Base-by-base conservation (phyloP, 1,140 invertebrate genomes). In the Lasioglossum baleicum region DNA sequence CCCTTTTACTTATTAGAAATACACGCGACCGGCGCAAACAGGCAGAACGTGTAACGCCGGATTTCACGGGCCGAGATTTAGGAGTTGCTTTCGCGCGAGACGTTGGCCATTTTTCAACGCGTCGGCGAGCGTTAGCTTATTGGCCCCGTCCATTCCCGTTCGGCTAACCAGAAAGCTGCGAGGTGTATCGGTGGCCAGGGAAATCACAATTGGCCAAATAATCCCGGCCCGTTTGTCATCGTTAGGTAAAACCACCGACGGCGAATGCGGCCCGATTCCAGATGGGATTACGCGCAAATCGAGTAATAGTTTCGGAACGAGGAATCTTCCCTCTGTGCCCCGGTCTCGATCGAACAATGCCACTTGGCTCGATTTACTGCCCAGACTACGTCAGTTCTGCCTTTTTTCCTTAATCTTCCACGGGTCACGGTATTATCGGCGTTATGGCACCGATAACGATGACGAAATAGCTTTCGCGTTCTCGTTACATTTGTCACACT, bases 181-280 rank as follows among this genome's bases (percentile, higher is more conserved):
- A 31, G 31, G 31, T 40, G 40, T 44, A 64, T 42, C 48, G 70
- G 53, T 66, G 2, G 11, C 71, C 66, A 65, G 40, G 72, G 15
- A 22, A 81, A 53, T 44, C 67, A 42, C 51, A n/a, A n/a, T n/a
- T n/a, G n/a, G n/a, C n/a, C 75, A 26, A 77, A 77, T 81, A 81
- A 81, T 81, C 74, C 75, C 3, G 51, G n/a, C 3, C n/a, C 68
- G 80, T 81, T 81, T 66, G 68, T 81, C 80, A 81, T 81, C 80
- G 80, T 81, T 81, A 81, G 80, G 63, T 77, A 77, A 81, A 71
- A n/a, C 75, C 75, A 42, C 44, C 48, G 26, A 0, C 44, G 31
- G 17, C 26, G 48, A 53, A 68, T 10, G 5, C 75, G 51, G 3
- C 20, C 15, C 53, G 51, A n/a, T 80, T 64, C 63, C 71, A 72